Conservation (phyloP, 2,888 invertebrate species). For the Tricholauxania praeusta region DNA sequence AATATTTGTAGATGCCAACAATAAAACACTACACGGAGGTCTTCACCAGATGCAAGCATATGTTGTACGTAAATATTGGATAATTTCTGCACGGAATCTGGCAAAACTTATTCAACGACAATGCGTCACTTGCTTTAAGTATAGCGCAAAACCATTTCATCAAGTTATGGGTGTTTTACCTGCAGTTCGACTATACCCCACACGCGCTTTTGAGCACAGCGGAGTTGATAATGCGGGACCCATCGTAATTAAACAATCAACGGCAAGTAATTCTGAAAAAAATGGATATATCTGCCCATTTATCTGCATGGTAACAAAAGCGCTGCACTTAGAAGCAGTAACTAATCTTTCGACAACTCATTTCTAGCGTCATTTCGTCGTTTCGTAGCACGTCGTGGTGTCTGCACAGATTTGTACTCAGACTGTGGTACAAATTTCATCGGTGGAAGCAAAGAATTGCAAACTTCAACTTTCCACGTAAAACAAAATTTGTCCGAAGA, state of each 20-base stretch:
- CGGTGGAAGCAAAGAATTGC: conserved; percentile 29
- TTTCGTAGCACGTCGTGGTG: conserved; percentile 29
- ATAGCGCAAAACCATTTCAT: conserved; percentile 21
- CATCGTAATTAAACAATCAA: too few relatives aligned
- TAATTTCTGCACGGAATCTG: conserved; percentile 29
- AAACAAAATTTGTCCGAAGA: conserved; percentile 23
- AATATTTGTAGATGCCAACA: not conserved
- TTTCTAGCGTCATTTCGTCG: conserved; percentile 36
- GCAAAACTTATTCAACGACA: conserved; percentile 27
- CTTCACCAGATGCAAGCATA: not conserved
- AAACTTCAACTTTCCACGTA: conserved; percentile 10
- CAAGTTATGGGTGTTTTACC: conserved; percentile 49
- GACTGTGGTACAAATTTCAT: conserved; percentile 41
- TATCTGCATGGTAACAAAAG: conserved; percentile 28
- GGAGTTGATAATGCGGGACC: not conserved
- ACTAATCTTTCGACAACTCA: conserved; percentile 15
- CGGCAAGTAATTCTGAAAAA: not conserved
- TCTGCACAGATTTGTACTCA: conserved; percentile 31
- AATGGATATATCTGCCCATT: not conserved
- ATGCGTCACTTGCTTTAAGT: conserved; percentile 35
- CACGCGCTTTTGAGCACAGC: conserved; percentile 39
- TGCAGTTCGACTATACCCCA: conserved; percentile 2
- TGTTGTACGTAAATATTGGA: conserved; percentile 21
- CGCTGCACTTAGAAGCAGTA: conserved; percentile 38
- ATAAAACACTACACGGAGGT: not conserved